A percentile compares a stretch with the other conserved stretches of the same genome.
phyloP scores from a whole-genome alignment of 1,140 invertebrate species.

The Drosophila micromelanica region DNA sequence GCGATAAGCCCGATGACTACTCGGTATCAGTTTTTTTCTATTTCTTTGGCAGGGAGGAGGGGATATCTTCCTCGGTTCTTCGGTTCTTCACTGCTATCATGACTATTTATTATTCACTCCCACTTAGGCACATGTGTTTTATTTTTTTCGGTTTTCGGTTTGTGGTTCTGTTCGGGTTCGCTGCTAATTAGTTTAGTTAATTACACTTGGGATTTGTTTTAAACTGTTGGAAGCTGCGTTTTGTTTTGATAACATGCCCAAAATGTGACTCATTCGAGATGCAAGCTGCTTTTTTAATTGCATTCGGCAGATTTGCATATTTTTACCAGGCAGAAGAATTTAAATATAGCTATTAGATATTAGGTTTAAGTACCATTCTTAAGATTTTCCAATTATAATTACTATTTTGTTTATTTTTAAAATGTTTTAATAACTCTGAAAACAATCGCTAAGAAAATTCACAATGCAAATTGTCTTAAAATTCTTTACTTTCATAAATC shows the following conservation, averaged over 20 bases:
- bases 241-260: slow-evolving; percentile 36
- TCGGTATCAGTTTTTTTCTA: slow-evolving; percentile 2
- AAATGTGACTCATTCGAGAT: slow-evolving; percentile 1
- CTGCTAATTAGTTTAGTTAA: slow-evolving; percentile 60
- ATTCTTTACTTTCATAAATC: too few relatives aligned
- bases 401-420: too few relatives aligned
- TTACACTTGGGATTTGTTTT: slow-evolving; percentile 49
- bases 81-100: slow-evolving; percentile 16
- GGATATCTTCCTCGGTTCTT: slow-evolving; percentile 4
- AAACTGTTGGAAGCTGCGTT: slow-evolving; percentile 21
- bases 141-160: neutral
- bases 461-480: too few relatives aligned
- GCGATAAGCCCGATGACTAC: slow-evolving; percentile 20
- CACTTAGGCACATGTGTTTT: slow-evolving; percentile 58
- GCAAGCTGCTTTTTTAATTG: neutral
- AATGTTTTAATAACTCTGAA: too few relatives aligned
- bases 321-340: neutral
- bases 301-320: neutral
- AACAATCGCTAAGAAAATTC: too few relatives aligned
- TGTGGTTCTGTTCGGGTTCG: neutral
- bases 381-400: too few relatives aligned
- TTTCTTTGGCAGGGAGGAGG: neutral
- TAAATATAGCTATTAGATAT: neutral
- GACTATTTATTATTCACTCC: slow-evolving; percentile 45
- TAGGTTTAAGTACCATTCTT: neutral